Conservation (phyloP, 2,113 vertebrate genomes). For the Pipra filicauda region DNA sequence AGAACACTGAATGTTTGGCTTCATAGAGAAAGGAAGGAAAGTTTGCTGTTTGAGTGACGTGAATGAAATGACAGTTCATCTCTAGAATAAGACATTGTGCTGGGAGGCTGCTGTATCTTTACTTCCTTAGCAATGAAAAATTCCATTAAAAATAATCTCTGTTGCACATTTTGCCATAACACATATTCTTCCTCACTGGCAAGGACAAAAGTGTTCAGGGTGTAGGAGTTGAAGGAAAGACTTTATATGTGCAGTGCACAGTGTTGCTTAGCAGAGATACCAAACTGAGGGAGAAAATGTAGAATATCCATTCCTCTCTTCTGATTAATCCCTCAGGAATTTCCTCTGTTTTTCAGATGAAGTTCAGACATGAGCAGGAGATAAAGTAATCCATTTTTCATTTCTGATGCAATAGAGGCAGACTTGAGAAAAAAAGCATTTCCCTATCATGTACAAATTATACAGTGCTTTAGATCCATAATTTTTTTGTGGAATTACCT, state of each 20-base stretch:
- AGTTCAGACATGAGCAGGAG: not conserved
- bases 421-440: not conserved
- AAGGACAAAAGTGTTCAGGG: conserved; percentile 40
- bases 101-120: conserved; percentile 55
- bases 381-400: not conserved
- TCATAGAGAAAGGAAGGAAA: conserved; percentile 14
- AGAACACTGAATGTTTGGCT: conserved; percentile 43
- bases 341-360: not conserved
- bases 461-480: not conserved
- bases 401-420: not conserved
- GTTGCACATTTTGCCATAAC: not conserved
- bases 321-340: not conserved
- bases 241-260: not conserved
- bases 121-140: conserved; percentile 60
- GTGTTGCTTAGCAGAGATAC: not conserved
- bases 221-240: not conserved
- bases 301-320: not conserved
- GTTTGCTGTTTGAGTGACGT: conserved; percentile 54
- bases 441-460: not conserved
- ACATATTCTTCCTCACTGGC: conserved; percentile 12
- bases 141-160: conserved; percentile 58
- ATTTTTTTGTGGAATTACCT: not conserved
- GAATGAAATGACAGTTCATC: conserved; percentile 67
- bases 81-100: conserved; percentile 26
- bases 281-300: not conserved